These are phyloP conservation scores for Sebastes hopkinsi DNA, from an alignment of 2,797 vertebrate species.

Conservation along the genomic window DNA sequence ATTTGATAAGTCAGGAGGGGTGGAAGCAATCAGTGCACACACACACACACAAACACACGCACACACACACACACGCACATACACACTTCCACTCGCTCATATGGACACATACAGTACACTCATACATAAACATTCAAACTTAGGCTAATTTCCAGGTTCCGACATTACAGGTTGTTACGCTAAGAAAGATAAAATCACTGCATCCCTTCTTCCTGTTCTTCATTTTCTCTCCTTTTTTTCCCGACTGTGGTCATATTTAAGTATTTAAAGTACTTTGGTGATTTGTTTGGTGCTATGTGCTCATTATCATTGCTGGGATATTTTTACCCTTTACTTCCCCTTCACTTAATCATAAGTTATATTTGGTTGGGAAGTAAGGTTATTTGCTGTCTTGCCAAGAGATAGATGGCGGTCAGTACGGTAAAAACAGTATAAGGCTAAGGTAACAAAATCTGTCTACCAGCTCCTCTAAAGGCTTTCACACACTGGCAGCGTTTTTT, in stretches of 20 bases:
- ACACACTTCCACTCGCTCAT: neutral
- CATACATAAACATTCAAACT: constrained; percentile 5
- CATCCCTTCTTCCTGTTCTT: constrained; percentile 33
- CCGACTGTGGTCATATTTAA: neutral
- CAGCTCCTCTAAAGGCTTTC: no score
- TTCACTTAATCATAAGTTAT: neutral
- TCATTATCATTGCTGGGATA: neutral
- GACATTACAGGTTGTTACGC: constrained; percentile 30
- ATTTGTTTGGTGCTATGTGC: neutral
- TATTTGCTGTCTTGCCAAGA: neutral
- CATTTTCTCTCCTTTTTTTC: neutral
- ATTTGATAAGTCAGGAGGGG: constrained; percentile 72
- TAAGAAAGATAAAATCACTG: constrained; percentile 28
- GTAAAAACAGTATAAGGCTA: no score
- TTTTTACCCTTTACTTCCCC: neutral
- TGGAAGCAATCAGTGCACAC: constrained; percentile 46
- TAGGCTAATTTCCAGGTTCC: constrained; percentile 17
- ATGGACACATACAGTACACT: constrained; percentile 10
- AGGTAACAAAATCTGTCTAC: no score
- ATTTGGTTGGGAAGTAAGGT: neutral
- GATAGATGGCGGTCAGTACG: no score
- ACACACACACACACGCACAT: constrained; percentile 7
- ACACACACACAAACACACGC: constrained; percentile 11
- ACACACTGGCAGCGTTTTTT: no score
- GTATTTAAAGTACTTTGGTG: neutral